phyloP scores from a whole-genome alignment of 2,113 vertebrate species.

The Tylochromis polylepis region DNA sequence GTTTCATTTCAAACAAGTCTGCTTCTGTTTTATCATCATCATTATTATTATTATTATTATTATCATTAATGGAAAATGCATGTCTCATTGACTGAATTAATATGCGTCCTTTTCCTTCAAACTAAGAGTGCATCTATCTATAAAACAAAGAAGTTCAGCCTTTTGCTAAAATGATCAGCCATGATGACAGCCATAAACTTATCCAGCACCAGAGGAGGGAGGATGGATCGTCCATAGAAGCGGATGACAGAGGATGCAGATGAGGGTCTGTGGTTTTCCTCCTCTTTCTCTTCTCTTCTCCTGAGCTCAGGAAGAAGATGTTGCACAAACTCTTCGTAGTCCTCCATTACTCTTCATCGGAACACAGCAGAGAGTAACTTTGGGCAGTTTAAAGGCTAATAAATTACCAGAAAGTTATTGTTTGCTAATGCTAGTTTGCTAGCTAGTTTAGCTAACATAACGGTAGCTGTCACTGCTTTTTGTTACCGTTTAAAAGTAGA shows the following conservation, averaged over 20 bases:
- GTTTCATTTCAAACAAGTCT: not conserved
- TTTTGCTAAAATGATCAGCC: not conserved
- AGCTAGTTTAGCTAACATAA: not conserved
- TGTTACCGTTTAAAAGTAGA: not conserved
- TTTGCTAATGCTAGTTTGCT: not conserved
- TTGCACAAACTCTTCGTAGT: conserved; percentile 66
- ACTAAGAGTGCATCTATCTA: not conserved
- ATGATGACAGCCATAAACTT: not conserved
- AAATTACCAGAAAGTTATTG: not conserved
- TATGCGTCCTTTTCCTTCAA: not conserved
- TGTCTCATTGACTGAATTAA: not conserved
- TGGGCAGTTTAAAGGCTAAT: not conserved
- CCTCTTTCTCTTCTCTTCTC: not conserved
- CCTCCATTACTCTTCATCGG: conserved; percentile 58
- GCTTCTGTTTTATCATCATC: not conserved
- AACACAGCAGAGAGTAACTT: not conserved
- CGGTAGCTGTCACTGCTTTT: not conserved
- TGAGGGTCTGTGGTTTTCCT: not conserved
- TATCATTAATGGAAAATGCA: no score
- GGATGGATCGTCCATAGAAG: conserved; percentile 57
- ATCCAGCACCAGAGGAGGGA: conserved; percentile 61
- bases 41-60: not conserved
- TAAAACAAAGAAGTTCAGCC: not conserved
- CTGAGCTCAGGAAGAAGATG: conserved; percentile 14
- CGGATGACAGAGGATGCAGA: conserved; percentile 50